phyloP scores from a whole-genome alignment of 2,113 vertebrate species.

The Daubentonia madagascariensis region DNA sequence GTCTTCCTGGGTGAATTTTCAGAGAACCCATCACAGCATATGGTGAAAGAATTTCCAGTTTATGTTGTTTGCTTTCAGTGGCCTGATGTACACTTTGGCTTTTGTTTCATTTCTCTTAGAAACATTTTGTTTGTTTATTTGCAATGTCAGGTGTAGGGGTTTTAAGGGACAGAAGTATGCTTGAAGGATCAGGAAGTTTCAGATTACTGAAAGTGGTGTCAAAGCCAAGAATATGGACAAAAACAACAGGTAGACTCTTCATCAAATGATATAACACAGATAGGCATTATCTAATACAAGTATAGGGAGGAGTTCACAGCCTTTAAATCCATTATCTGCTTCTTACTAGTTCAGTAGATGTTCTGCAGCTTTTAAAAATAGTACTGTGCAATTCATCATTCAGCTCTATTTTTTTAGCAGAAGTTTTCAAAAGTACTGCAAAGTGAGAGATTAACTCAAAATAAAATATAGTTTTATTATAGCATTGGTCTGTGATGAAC shows the following conservation, averaged over 20 bases:
- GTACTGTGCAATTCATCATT: neutral
- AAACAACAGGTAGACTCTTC: slow-evolving; percentile 17
- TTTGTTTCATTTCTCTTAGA: slow-evolving; percentile 24
- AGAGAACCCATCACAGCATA: slow-evolving; percentile 10
- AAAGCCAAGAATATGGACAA: neutral
- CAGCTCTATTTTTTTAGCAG: slow-evolving; percentile 3
- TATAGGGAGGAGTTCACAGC: neutral
- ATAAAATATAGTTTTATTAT: slow-evolving; percentile 63
- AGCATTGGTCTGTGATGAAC: slow-evolving; percentile 65
- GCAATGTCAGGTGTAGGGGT: neutral
- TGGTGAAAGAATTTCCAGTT: neutral
- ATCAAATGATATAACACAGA: neutral
- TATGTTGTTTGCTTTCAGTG: slow-evolving; percentile 12
- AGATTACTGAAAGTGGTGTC: neutral
- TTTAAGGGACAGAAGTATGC: neutral
- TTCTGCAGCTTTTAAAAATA: slow-evolving; percentile 25
- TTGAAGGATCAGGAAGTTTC: neutral
- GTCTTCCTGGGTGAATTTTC: neutral
- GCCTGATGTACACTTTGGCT: neutral
- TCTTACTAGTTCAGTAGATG: neutral
- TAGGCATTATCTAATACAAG: neutral
- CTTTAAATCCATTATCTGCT: neutral
- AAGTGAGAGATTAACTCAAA: slow-evolving; percentile 66
- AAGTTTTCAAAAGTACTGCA: slow-evolving; percentile 40
- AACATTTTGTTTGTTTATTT: neutral